These are phyloP conservation scores for Xiphophorus maculatus DNA, from an alignment of 2,113 vertebrate species.

Conservation along the genomic window DNA sequence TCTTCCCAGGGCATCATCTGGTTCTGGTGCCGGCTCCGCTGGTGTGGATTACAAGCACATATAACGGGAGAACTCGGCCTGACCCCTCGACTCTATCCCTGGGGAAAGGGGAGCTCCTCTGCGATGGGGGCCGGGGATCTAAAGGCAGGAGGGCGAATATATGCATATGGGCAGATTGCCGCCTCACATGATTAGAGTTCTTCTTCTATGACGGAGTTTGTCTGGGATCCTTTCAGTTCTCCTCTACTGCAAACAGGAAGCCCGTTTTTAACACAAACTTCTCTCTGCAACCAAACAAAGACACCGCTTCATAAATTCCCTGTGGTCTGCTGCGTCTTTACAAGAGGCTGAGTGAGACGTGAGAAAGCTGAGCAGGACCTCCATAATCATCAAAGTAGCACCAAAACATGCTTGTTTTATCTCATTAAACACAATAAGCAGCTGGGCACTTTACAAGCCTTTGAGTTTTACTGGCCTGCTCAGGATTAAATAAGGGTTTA, in stretches of 20 bases:
- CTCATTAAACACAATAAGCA: slow-evolving; percentile 56
- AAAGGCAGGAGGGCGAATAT: slow-evolving; percentile 47
- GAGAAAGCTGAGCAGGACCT: slow-evolving; percentile 36
- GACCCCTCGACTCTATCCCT: slow-evolving; percentile 74
- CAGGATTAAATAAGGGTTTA: slow-evolving; percentile 20
- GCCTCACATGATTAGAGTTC: slow-evolving; percentile 50
- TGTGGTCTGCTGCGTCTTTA: slow-evolving; percentile 22
- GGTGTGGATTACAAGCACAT: slow-evolving; percentile 82
- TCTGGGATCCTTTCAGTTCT: slow-evolving; percentile 34
- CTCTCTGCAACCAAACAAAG: slow-evolving; percentile 11
- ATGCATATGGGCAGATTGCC: slow-evolving; percentile 52
- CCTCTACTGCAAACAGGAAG: slow-evolving; percentile 15
- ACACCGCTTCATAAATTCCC: slow-evolving; percentile 45
- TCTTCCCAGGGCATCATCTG: slow-evolving; percentile 77
- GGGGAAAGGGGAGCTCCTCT: slow-evolving; percentile 70
- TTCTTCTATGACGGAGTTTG: slow-evolving; percentile 38
- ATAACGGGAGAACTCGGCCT: slow-evolving; percentile 80
- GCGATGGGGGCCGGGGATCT: slow-evolving; percentile 52
- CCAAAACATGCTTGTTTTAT: slow-evolving; percentile 50
- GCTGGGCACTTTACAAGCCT: slow-evolving; percentile 46
- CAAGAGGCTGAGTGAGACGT: slow-evolving; percentile 17
- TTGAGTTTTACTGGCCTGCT: slow-evolving; percentile 39
- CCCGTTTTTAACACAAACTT: slow-evolving; percentile 3
- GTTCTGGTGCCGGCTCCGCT: slow-evolving; percentile 77
- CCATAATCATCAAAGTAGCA: slow-evolving; percentile 55